These are phyloP conservation scores for Alauda arvensis DNA, from an alignment of 2,797 vertebrate species.

Conservation along the genomic window DNA sequence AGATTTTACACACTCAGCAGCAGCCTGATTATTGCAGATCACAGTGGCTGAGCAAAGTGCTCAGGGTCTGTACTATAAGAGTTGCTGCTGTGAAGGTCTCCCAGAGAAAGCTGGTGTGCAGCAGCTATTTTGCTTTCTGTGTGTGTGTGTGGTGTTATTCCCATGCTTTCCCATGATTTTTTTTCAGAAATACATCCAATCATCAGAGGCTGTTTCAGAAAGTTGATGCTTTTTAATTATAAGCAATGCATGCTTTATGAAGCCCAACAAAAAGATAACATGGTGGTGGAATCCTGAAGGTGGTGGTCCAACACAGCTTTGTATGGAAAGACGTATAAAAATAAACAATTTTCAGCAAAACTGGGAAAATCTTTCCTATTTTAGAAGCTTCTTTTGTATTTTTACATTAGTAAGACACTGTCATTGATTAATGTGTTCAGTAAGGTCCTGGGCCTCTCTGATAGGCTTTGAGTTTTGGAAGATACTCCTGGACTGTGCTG, in stretches of 20 bases:
- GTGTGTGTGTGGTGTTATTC: not conserved
- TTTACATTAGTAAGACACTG: not conserved
- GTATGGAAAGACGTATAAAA: not conserved
- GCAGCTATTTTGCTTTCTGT: not conserved
- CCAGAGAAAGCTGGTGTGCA: not conserved
- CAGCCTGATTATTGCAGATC: not conserved
- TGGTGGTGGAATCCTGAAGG: not conserved
- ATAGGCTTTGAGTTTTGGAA: not conserved
- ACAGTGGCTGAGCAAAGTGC: not conserved
- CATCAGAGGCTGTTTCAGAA: not conserved
- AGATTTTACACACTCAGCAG: slow-evolving; percentile 24
- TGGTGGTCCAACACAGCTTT: not conserved
- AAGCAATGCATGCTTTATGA: not conserved
- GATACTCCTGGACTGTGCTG: not conserved
- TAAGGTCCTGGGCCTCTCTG: not conserved
- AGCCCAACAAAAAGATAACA: not conserved
- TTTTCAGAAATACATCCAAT: not conserved
- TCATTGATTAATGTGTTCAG: not conserved
- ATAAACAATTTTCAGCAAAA: not conserved
- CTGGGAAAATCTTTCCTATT: not conserved
- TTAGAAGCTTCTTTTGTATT: not conserved
- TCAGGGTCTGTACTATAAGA: not conserved
- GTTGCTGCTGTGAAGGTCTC: not conserved
- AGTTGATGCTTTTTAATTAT: not conserved
- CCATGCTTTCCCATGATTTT: not conserved